Evolutionary conservation across 2,888 invertebrate genomes (phyloP).

Genomic region (Agapostemon virescens): DNA sequence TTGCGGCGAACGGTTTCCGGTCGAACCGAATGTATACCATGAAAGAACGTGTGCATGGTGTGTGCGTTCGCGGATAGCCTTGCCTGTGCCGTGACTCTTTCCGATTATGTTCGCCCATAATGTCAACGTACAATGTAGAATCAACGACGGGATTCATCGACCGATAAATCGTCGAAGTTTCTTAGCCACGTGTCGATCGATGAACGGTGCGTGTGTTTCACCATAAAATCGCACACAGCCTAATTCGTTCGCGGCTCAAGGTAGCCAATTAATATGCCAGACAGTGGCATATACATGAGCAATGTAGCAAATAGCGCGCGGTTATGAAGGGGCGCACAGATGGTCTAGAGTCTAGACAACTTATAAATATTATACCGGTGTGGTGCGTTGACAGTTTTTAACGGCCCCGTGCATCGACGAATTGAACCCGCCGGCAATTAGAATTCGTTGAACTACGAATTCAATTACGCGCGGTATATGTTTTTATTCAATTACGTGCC

Average conservation of each 20-base stretch:
- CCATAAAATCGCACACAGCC: neutral
- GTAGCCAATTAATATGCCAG: conserved; percentile 15
- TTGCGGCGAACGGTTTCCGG: neutral
- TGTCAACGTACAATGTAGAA: neutral
- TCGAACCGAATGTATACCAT: neutral
- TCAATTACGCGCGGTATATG: conserved; percentile 6
- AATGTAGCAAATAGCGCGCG: neutral
- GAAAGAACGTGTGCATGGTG: neutral
- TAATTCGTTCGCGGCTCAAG: conserved; percentile 28
- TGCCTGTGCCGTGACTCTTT: conserved; percentile 47
- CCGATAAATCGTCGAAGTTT: neutral
- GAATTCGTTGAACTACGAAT: conserved; percentile 6
- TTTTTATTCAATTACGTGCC: conserved; percentile 18
- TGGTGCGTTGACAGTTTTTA: neutral
- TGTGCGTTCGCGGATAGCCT: conserved; percentile 30
- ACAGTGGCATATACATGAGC: neutral
- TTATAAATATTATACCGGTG: neutral
- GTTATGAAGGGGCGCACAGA: too few relatives aligned
- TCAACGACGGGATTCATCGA: neutral
- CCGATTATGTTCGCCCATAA: too few relatives aligned
- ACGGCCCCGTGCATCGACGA: neutral
- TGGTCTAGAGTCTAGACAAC: neutral
- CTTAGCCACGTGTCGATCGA: neutral
- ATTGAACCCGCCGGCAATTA: neutral
- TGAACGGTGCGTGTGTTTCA: neutral